Conservation (phyloP, 2,113 vertebrate genomes). For the Anthoscopus minutus region DNA sequence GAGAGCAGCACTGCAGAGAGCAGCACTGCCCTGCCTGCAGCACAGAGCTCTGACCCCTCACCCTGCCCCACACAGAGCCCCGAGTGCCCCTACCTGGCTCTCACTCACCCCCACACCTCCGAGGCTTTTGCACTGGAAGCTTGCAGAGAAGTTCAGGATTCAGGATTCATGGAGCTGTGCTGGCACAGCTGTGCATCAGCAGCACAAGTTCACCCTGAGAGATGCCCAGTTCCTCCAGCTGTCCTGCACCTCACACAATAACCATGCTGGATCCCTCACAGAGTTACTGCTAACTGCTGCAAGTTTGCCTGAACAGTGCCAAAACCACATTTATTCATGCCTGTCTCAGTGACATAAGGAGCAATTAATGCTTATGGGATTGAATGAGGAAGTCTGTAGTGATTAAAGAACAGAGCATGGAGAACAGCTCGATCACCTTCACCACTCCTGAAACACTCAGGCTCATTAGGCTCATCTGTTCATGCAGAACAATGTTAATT, state of each 20-base stretch:
- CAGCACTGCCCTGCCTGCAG: not conserved
- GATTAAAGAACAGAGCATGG: constrained; percentile 1
- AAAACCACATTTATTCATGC: not conserved
- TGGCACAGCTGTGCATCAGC: not conserved
- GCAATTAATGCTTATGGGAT: not conserved
- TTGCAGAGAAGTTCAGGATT: not conserved
- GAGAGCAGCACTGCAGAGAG: too few species aligned
- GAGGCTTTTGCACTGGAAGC: not conserved
- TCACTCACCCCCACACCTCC: not conserved
- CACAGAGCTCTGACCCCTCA: not conserved
- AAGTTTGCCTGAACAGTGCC: not conserved
- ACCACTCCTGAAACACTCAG: not conserved
- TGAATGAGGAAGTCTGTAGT: not conserved
- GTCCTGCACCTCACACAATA: not conserved
- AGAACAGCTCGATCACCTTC: constrained; percentile 21
- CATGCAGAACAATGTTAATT: constrained; percentile 15
- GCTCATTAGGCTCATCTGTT: constrained; percentile 40
- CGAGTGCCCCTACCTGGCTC: not conserved
- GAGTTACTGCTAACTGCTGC: not conserved
- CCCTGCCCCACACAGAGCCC: not conserved
- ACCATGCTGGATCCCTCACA: not conserved
- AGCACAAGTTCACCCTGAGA: not conserved
- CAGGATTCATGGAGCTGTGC: not conserved
- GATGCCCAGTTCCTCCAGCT: not conserved
- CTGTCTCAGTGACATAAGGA: not conserved